Conservation (phyloP, 2,113 vertebrate genomes). For the Phrynosoma blainvillii region DNA sequence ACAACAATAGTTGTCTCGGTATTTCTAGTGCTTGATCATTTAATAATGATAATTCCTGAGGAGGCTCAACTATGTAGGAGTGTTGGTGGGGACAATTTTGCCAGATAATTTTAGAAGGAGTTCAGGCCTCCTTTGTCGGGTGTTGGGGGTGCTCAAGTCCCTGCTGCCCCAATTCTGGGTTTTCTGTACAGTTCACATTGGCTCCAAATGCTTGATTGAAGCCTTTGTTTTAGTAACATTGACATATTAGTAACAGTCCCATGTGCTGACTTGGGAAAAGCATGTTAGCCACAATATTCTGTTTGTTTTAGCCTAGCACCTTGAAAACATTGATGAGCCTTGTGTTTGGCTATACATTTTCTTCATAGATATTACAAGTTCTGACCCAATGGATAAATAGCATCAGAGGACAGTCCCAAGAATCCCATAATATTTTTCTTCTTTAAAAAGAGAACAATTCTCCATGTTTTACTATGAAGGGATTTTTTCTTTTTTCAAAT, state of each 20-base stretch:
- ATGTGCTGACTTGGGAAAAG: not conserved
- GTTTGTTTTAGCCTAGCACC: not conserved
- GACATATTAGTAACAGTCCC: not conserved
- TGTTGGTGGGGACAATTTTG: too few relatives aligned
- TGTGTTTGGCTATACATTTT: not conserved
- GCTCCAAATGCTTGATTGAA: not conserved
- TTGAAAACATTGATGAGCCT: not conserved
- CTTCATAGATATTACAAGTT: not conserved
- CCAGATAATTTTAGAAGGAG: too few relatives aligned
- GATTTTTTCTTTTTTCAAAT: slow-evolving; percentile 1
- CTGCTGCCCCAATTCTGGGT: too few relatives aligned
- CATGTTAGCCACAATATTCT: not conserved
- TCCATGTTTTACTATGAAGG: slow-evolving; percentile 1
- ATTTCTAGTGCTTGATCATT: too few relatives aligned
- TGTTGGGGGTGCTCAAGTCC: too few relatives aligned
- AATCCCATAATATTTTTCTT: not conserved
- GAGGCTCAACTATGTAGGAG: too few relatives aligned
- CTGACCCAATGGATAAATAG: not conserved
- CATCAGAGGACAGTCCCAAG: not conserved
- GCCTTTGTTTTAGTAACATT: not conserved
- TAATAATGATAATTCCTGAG: too few relatives aligned
- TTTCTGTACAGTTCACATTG: not conserved
- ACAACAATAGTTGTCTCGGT: too few relatives aligned
- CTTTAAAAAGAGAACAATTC: slow-evolving; percentile 17
- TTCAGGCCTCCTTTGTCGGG: too few relatives aligned